Evolutionary conservation across 2,113 vertebrate genomes (phyloP), one percentile per base, ranked within the genome.

Genomic region (Dendrocopos noguchii): DNA sequence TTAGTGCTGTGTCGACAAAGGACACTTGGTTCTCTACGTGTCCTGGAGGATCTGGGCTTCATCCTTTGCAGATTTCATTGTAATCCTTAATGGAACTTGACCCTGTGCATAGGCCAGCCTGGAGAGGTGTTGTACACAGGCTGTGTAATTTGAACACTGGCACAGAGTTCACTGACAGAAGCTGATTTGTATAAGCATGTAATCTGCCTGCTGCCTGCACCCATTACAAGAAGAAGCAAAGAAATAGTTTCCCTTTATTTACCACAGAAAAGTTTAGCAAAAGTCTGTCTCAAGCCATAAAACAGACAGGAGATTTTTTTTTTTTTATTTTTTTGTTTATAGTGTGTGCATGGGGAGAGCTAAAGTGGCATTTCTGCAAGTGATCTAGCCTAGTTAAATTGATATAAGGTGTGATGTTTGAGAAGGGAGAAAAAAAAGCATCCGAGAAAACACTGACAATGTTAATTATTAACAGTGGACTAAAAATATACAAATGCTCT

Each of bases 301-400:
- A 93, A 33, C 25, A 59, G 34, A 56, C 2, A 5, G 28, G 46
- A 64, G 34, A 55, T 59, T 59, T 31, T 59, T 59, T 56, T 18
- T n/a, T 3, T 15, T 44, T 44, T 16, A 36, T 9, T 59, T 59
- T 56, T 18, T n/a, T 3, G 6, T 44, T 44, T 44, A 27, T 28
- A 57, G 22, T 18, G 8, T 44, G 18, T 57, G 66, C 22, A 14
- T 47, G 44, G 28, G 28, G 25, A 80, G 39, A 85, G 64, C 22
- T 87, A 5, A 67, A 86, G 68, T 55, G 20, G 7, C 31, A 56
- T 88, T 83, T 93, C 63, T 80, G 64, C 55, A 93, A 73, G 83
- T 59, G 25, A n/a, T 71, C 57, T 87, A 27, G 25, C 29, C 55
- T 79, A 31, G 33, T 84, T 71, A 80, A 89, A 66, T 55, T 84